Percentiles rank a stretch among this genome's conserved stretches.
Evolutionary conservation across 2,797 vertebrate species (phyloP).

Genomic region (Sebastes iracundus): DNA sequence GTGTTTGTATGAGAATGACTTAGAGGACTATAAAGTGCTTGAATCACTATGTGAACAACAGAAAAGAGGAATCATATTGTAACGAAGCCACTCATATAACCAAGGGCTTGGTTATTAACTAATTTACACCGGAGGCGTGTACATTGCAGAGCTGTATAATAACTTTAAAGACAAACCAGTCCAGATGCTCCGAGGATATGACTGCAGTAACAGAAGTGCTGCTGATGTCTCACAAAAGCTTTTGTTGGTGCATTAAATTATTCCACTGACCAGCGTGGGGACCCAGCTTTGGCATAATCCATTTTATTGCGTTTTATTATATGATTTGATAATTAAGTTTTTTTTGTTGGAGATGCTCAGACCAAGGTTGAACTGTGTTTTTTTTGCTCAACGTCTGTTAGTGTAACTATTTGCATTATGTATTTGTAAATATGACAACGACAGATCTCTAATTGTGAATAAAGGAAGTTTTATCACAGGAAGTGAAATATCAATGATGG

Average conservation of each 20-base stretch:
- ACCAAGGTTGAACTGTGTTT: slow-evolving; percentile 47
- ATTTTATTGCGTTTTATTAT: slow-evolving; percentile 36
- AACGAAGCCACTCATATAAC: neutral
- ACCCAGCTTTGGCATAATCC: slow-evolving; percentile 46
- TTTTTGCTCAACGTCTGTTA: slow-evolving; percentile 52
- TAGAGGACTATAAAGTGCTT: neutral
- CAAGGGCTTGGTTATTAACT: neutral
- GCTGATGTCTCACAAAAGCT: neutral
- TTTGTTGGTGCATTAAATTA: slow-evolving; percentile 17
- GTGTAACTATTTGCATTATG: slow-evolving; percentile 65
- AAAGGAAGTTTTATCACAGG: slow-evolving; percentile 67
- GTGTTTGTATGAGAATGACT: neutral
- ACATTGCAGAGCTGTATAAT: neutral
- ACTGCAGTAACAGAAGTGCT: neutral
- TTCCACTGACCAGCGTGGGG: slow-evolving; percentile 41
- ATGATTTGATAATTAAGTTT: slow-evolving; percentile 25
- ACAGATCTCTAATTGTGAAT: slow-evolving; percentile 66
- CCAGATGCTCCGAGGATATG: neutral
- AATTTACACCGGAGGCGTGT: slow-evolving; percentile 9
- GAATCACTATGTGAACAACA: slow-evolving; percentile 9
- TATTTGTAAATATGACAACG: slow-evolving; percentile 67
- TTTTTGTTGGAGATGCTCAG: slow-evolving; percentile 32
- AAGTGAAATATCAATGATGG: slow-evolving; percentile 38
- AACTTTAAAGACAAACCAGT: neutral
- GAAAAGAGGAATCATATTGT: slow-evolving; percentile 29